Evolutionary conservation across 2,888 invertebrate genomes (phyloP), one percentile per base, ranked within the genome.

Genomic region (Trissolcus japonicus): DNA sequence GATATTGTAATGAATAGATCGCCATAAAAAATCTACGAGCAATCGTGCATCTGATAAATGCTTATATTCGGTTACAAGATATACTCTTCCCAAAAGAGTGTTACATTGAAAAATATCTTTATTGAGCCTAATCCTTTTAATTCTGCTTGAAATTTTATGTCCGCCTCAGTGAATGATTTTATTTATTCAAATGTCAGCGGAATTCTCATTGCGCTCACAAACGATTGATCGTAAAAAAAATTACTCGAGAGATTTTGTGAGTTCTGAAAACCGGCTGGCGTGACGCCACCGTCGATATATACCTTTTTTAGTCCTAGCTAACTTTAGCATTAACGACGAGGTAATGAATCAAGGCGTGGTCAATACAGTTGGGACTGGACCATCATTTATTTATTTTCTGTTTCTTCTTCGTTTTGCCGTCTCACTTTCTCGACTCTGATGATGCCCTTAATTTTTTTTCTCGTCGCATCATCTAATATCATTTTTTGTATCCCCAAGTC

Each of bases 331-430:
- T 75, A 78, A 78, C 78, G 74, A 78, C 74, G 74, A 69, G 71
- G 78, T 75, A 78, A 78, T 78, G 78, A 78, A 78, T 78, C 78
- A 78, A 78, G 78, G 78, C 74, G 78, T 75, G 78, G 78, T 78
- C 78, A 74, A 71, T 78, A 74, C 74, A 69, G 78, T 73, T 72
- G 77, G 63, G 63, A 77, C 67, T 68, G 77, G 67, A 59, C 35
- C 77, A 69, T 66, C 59, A 60, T 68, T 66, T 76, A 57, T 61
- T 78, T 61, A 62, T 60, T 65, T 75, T 68, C 63, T 51, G 29
- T 63, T 50, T 43, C 73, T 63, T 60, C 66, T 75, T 53, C 67
- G 16, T 51, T 51, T 46, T 62, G 46, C 68, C 53, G 59, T 25
- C 53, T 14, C 14, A 21, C 46, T 60, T 43, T 66, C 57, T 67